A percentile compares a stretch with the other conserved stretches of the same genome.
These are phyloP conservation scores for Cylindroiulus punctatus DNA, from an alignment of 2,888 invertebrate species.

Conservation along the genomic window DNA sequence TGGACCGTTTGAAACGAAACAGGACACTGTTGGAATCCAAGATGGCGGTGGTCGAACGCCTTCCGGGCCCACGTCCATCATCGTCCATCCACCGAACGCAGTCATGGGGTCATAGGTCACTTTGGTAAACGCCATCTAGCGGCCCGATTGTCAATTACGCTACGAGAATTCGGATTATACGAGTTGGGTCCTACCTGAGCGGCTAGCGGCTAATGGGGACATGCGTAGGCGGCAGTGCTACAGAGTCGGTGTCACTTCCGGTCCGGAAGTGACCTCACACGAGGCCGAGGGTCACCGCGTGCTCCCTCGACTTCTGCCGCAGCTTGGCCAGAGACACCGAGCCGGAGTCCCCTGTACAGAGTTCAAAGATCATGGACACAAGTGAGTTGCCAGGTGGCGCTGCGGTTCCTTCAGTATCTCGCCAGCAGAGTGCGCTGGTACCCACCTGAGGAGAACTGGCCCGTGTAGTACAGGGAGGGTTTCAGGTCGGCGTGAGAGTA, in stretches of 20 bases:
- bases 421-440: conserved; percentile 42
- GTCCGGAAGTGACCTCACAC: conserved; percentile 53
- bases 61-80: too few relatives aligned
- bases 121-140: conserved; percentile 24
- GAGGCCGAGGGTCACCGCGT: conserved; percentile 58
- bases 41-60: too few relatives aligned
- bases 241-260: too few relatives aligned
- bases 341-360: conserved; percentile 54
- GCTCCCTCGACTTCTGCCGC: conserved; percentile 58
- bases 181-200: conserved; percentile 11
- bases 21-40: too few relatives aligned
- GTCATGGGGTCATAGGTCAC: background rate
- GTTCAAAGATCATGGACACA: conserved; percentile 36
- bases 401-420: conserved; percentile 28
- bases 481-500: conserved; percentile 60
- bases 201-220: background rate
- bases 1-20: too few relatives aligned
- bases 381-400: background rate
- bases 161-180: background rate
- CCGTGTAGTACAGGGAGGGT: conserved; percentile 60
- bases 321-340: conserved; percentile 57
- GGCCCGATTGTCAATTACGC: background rate
- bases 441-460: conserved; percentile 60
- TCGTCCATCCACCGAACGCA: too few relatives aligned
- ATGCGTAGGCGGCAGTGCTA: background rate